Evolutionary conservation across 2,888 invertebrate genomes (phyloP).

Genomic region (Ichneumon xanthorius): DNA sequence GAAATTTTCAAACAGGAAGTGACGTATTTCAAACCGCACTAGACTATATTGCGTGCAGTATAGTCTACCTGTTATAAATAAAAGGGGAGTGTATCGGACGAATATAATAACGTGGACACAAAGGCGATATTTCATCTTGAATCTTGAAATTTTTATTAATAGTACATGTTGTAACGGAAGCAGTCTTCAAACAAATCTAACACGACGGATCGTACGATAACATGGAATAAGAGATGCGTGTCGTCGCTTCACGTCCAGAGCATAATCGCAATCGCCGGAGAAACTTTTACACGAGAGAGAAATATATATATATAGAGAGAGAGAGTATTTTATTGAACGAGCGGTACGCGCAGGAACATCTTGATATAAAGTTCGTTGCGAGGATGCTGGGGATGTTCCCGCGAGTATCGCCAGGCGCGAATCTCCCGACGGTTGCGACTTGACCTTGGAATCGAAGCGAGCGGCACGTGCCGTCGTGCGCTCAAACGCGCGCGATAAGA

Average conservation of each 20-base stretch:
- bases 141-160: slow-evolving; percentile 76
- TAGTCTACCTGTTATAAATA: not conserved
- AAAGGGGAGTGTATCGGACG: not conserved
- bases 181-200: slow-evolving; percentile 82
- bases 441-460: slow-evolving; percentile 54
- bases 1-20: not conserved
- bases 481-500: slow-evolving; percentile 66
- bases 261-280: slow-evolving; percentile 21
- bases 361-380: slow-evolving; percentile 50
- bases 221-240: slow-evolving; percentile 75
- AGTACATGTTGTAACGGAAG: slow-evolving; percentile 82
- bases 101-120: slow-evolving; percentile 1
- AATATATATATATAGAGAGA: slow-evolving; percentile 16
- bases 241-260: slow-evolving; percentile 50
- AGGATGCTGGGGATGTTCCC: slow-evolving; percentile 63
- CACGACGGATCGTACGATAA: slow-evolving; percentile 78
- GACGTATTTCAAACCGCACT: too few relatives aligned
- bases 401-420: slow-evolving; percentile 26
- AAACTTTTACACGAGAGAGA: slow-evolving; percentile 33
- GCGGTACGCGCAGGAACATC: slow-evolving; percentile 63
- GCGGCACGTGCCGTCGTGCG: slow-evolving; percentile 62
- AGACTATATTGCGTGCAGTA: not conserved
- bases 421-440: slow-evolving; percentile 27
- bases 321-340: slow-evolving; percentile 54
- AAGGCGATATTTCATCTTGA: slow-evolving; percentile 60